These are phyloP conservation scores for Numenius arquata DNA, from an alignment of 2,113 vertebrate species.

Conservation along the genomic window DNA sequence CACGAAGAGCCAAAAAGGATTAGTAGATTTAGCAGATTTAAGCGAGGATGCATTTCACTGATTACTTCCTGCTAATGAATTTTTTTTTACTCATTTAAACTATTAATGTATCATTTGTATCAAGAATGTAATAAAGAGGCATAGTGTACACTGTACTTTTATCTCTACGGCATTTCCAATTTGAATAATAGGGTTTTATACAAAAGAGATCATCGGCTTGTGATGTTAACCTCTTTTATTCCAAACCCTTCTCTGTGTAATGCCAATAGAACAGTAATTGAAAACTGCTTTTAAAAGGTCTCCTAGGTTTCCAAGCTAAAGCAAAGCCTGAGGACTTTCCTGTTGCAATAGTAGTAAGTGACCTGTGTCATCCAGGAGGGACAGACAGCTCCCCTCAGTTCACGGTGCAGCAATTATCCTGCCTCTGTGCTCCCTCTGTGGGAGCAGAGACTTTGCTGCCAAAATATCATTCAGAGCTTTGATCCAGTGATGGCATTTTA, in stretches of 20 bases:
- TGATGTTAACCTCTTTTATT: neutral
- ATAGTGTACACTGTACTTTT: neutral
- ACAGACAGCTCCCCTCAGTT: accelerated
- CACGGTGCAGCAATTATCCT: neutral
- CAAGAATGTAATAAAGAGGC: neutral
- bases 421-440: too few relatives aligned
- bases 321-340: neutral
- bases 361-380: neutral
- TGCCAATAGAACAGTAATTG: neutral
- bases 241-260: neutral
- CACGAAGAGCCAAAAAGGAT: constrained; percentile 46
- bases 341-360: accelerated
- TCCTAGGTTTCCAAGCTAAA: neutral
- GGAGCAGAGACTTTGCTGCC: neutral
- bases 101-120: neutral
- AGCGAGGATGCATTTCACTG: constrained; percentile 60
- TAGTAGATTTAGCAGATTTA: constrained; percentile 61
- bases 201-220: neutral
- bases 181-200: neutral
- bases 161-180: neutral
- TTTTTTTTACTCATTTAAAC: constrained; percentile 45
- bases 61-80: constrained; percentile 61
- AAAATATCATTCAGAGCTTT: neutral
- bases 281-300: neutral
- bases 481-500: neutral